Percentiles rank a stretch among this genome's conserved stretches.
Evolutionary conservation across 2,797 vertebrate species (phyloP).

Genomic region (Sebastes itinus): DNA sequence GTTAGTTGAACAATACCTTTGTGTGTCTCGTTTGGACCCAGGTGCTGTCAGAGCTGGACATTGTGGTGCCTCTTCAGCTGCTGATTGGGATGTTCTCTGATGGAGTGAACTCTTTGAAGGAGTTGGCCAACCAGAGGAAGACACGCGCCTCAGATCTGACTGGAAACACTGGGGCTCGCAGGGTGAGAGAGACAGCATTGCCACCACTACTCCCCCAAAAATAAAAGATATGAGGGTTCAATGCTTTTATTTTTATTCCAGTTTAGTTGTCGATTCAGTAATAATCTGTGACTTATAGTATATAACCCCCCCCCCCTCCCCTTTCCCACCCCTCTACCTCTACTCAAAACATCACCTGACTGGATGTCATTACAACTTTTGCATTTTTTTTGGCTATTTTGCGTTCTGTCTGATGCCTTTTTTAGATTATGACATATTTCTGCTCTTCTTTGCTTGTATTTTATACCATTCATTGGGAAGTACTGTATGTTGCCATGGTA

Average conservation of each 20-base stretch:
- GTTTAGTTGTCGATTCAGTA: neutral
- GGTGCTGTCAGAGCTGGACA: conserved; percentile 98
- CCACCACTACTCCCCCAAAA: neutral
- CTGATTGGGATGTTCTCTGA: conserved; percentile 99
- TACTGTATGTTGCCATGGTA: conserved; percentile 71
- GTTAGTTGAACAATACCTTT: neutral
- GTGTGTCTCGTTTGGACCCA: conserved; percentile 55
- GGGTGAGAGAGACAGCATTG: conserved; percentile 82
- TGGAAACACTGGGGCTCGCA: conserved; percentile 88
- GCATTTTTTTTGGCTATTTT: neutral
- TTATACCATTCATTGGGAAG: conserved; percentile 44
- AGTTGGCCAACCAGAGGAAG: conserved; percentile 96
- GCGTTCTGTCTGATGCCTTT: neutral
- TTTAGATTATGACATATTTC: conserved; percentile 2
- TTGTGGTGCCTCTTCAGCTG: conserved; percentile 95
- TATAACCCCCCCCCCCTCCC: too few relatives aligned
- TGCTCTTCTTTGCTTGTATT: conserved; percentile 36
- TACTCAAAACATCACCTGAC: neutral
- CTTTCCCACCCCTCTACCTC: too few relatives aligned
- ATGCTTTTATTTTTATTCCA: neutral
- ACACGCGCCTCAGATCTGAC: conserved; percentile 87
- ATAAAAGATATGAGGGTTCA: neutral
- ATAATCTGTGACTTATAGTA: neutral
- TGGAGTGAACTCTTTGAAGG: conserved; percentile 98
- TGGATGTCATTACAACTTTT: neutral